These are phyloP conservation scores for Aphyosemion australe DNA, from an alignment of 2,113 vertebrate species.

Conservation along the genomic window DNA sequence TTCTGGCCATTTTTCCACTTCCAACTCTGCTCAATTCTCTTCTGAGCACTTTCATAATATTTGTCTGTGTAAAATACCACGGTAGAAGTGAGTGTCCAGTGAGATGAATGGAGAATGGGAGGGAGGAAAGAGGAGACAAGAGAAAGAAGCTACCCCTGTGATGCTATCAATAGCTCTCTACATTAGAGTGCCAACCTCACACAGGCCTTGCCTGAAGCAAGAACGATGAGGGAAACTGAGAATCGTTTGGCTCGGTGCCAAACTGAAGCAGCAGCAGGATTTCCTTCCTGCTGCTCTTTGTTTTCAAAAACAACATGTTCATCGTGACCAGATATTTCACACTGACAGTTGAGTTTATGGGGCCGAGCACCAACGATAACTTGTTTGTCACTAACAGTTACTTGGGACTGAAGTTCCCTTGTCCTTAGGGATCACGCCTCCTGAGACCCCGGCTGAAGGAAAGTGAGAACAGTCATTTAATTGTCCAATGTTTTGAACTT, in stretches of 20 bases:
- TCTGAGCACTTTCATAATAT: conserved; percentile 21
- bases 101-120: conserved; percentile 3
- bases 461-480: conserved; percentile 36
- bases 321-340: conserved; percentile 17
- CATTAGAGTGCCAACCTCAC: conserved; percentile 62
- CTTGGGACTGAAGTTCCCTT: conserved; percentile 16
- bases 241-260: conserved; percentile 51
- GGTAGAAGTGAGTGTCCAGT: conserved; percentile 18
- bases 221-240: conserved; percentile 50
- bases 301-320: conserved; percentile 45
- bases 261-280: conserved; percentile 30
- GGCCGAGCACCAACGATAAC: conserved; percentile 33
- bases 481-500: conserved; percentile 26
- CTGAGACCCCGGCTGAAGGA: conserved; percentile 36
- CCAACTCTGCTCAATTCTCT: conserved; percentile 3
- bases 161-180: conserved; percentile 66
- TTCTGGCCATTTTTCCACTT: conserved; percentile 28
- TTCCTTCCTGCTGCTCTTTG: conserved; percentile 18
- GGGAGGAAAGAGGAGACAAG: neutral
- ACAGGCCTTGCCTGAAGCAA: conserved; percentile 59
- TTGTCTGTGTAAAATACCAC: conserved; percentile 9
- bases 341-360: conserved; percentile 47
- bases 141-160: conserved; percentile 16
- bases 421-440: conserved; percentile 47
- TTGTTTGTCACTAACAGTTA: conserved; percentile 61